Base-by-base conservation (phyloP, 2,113 vertebrate genomes). In the Agapornis roseicollis region DNA sequence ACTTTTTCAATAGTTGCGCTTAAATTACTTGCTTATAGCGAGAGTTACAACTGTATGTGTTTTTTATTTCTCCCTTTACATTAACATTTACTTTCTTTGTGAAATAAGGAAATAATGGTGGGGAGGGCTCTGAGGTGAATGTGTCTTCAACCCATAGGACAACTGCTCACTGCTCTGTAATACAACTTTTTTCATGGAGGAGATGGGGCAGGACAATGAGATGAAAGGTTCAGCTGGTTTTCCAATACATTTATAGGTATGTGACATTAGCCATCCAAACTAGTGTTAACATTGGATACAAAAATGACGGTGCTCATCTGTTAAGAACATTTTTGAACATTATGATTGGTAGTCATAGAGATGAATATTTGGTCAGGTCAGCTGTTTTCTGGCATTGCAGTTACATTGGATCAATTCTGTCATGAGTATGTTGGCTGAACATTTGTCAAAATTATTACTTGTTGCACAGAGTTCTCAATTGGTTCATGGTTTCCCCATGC, bases 371-470 rank as follows among this genome's bases (percentile, higher is more conserved):
- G 63, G 52, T 65, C 69, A 50, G 60, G 46, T 89, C 70, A 64
- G 22, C 63, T 63, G 46, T 74, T 88, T 90, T 83, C 58, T 91
- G 88, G 66, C 69, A 29, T 80, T 88, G 13, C 19, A 58, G 50
- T 89, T 93, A 63, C 28, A 35, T 37, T 85, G 85, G 81, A 88
- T 91, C 65, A 50, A 64, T 85, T 82, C 56, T 93, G 70, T 91
- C 31, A 5, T 81, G 68, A 85, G 19, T 71, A 28, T 47, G 55
- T 71, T 88, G 72, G 29, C 50, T 52, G 76, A 86, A 78, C 24
- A 11, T 80, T 96, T 86, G 41, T 96, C 64, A 84, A 18, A 79
- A 86, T 88, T 93, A 84, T 79, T 93, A 33, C 77, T 92, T 69
- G 61, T 76, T 94, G 72, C 85, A 33, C 60, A 56, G 18, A 74